A percentile compares a stretch with the other conserved stretches of the same genome.
These are phyloP conservation scores for Melanerpes aurifrons DNA, from an alignment of 2,113 vertebrate species.

Conservation along the genomic window DNA sequence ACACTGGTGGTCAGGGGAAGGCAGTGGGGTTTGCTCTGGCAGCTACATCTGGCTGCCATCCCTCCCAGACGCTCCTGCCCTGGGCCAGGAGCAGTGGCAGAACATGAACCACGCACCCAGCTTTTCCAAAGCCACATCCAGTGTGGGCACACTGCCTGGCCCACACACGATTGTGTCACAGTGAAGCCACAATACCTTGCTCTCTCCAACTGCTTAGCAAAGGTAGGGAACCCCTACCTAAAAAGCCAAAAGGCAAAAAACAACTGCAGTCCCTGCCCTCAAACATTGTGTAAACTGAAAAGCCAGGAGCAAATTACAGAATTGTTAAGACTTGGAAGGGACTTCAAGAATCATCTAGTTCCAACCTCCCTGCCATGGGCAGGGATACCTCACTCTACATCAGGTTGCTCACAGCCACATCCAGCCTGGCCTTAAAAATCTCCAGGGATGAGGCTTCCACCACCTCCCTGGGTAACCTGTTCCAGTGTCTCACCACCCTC, in stretches of 20 bases:
- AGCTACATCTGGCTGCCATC: neutral
- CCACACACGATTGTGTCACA: fast-evolving
- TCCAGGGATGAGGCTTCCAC: no score
- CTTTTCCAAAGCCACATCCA: neutral
- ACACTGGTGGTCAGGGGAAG: neutral
- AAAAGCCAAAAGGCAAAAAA: neutral
- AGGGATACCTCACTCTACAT: no score
- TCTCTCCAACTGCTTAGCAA: neutral
- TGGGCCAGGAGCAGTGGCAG: neutral
- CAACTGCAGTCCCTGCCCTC: neutral
- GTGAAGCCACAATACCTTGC: neutral
- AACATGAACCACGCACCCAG: neutral
- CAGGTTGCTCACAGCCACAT: no score
- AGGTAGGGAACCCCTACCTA: neutral
- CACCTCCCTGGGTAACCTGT: no score
- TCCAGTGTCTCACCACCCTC: no score
- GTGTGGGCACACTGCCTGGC: neutral
- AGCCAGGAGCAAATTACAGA: neutral
- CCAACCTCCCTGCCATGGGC: no score
- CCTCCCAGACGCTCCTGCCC: neutral
- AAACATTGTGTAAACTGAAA: neutral
- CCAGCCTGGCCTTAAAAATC: no score
- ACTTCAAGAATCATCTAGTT: no score
- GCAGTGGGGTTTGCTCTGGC: fast-evolving
- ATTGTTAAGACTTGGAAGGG: no score